phyloP scores from a whole-genome alignment of 2,113 vertebrate genomes.

The Brachypodius melanocephalos region DNA sequence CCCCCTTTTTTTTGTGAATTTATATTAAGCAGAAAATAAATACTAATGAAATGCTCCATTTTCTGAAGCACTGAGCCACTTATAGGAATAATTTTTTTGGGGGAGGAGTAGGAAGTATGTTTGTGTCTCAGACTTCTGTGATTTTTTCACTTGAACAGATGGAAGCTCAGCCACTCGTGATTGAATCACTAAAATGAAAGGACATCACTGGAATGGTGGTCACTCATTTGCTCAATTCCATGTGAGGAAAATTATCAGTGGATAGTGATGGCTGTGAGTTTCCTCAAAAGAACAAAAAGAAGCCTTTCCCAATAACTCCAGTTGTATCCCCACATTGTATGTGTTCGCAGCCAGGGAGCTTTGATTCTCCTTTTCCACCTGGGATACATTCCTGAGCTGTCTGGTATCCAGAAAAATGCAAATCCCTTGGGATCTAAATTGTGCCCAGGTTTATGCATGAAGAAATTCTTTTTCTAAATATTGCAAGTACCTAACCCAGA shows the following conservation, averaged over 20 bases:
- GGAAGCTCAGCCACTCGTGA: slow-evolving; percentile 12
- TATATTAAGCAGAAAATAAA: background rate
- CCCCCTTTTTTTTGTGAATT: background rate
- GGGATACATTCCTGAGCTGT: background rate
- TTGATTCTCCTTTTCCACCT: background rate
- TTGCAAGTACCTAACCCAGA: background rate
- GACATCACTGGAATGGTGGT: background rate
- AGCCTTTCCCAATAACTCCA: background rate
- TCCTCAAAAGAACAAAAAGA: background rate
- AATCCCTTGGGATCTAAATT: background rate
- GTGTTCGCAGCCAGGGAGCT: background rate
- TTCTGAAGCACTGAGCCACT: background rate
- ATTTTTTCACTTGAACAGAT: background rate
- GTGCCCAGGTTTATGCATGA: fast-evolving
- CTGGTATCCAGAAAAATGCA: background rate
- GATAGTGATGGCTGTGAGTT: background rate
- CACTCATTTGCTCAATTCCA: background rate
- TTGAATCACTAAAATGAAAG: background rate
- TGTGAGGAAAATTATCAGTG: background rate
- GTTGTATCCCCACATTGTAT: background rate
- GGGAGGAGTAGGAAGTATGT: background rate
- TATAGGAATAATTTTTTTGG: background rate
- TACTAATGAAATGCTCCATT: background rate
- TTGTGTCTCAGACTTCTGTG: background rate
- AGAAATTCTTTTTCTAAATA: background rate